Conservation (phyloP, 1,140 invertebrate genomes). For the Euwallacea similis region DNA sequence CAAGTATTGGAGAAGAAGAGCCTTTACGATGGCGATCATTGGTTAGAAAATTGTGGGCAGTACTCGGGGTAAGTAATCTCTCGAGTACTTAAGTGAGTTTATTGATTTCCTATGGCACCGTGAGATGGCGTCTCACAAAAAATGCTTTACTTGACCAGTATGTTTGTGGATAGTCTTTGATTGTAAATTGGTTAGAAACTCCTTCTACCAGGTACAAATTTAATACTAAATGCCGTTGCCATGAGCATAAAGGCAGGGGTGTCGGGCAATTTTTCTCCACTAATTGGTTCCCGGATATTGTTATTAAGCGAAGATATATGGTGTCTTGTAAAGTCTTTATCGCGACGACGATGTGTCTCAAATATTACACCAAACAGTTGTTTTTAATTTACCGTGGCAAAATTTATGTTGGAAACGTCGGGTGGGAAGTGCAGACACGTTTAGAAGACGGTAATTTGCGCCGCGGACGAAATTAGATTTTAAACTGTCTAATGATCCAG, state of each 20-base stretch:
- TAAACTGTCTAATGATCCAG: conserved; percentile 52
- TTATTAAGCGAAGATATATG: conserved; percentile 35
- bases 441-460: conserved; percentile 51
- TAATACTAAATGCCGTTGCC: no score
- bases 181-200: no score
- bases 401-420: conserved; percentile 48
- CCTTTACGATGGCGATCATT: no score
- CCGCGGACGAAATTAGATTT: conserved; percentile 52
- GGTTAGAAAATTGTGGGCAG: no score
- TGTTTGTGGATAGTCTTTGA: no score
- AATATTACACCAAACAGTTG: conserved; percentile 51
- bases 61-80: no score
- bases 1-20: no score
- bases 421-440: conserved; percentile 49
- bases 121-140: no score
- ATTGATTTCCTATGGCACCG: no score
- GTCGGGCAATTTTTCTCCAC: conserved; percentile 15
- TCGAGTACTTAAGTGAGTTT: no score
- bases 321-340: conserved; percentile 39
- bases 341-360: conserved; percentile 24
- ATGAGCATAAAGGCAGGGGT: not conserved
- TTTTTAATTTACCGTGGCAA: conserved; percentile 54
- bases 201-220: no score
- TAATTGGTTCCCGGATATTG: conserved; percentile 41
- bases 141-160: no score